Evolutionary conservation across 2,888 invertebrate species (phyloP).

Genomic region (Gandaritis pyraliata): DNA sequence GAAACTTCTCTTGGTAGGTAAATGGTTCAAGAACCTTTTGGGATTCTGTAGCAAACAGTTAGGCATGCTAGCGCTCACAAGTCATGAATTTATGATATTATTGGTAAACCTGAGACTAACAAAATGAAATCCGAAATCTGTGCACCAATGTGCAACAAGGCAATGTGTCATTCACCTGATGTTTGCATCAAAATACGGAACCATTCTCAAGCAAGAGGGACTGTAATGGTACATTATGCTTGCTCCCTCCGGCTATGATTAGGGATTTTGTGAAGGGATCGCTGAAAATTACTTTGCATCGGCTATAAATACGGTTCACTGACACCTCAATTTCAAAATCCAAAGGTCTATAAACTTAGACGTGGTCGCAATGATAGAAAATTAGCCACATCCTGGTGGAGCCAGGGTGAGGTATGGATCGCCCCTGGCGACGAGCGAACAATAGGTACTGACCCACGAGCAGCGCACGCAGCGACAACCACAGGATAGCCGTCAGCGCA

Average conservation of each 20-base stretch:
- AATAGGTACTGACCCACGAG: conserved; percentile 66
- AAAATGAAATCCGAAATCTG: conserved; percentile 6
- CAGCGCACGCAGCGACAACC: conserved; percentile 64
- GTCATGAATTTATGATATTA: not conserved
- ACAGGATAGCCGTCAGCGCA: conserved; percentile 58
- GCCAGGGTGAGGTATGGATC: conserved; percentile 77
- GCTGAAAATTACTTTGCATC: conserved; percentile 52
- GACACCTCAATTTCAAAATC: conserved; percentile 80
- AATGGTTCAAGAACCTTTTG: too few relatives aligned
- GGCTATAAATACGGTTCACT: conserved; percentile 76
- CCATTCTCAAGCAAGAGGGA: conserved; percentile 34
- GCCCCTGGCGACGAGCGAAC: conserved; percentile 72
- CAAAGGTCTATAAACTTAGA: conserved; percentile 76
- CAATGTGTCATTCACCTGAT: conserved; percentile 24
- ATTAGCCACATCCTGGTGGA: conserved; percentile 81
- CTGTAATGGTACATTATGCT: conserved; percentile 33
- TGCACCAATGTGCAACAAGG: conserved; percentile 7
- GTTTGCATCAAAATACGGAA: conserved; percentile 29
- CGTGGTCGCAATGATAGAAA: conserved; percentile 81
- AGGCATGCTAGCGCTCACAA: too few relatives aligned
- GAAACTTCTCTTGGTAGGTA: too few relatives aligned
- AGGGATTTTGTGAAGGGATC: conserved; percentile 60
- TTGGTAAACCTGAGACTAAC: not conserved
- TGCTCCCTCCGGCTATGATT: conserved; percentile 60
- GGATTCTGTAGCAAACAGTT: too few relatives aligned